Base-by-base conservation (phyloP, 2,888 invertebrate genomes). In the Drosophila anomelani region DNA sequence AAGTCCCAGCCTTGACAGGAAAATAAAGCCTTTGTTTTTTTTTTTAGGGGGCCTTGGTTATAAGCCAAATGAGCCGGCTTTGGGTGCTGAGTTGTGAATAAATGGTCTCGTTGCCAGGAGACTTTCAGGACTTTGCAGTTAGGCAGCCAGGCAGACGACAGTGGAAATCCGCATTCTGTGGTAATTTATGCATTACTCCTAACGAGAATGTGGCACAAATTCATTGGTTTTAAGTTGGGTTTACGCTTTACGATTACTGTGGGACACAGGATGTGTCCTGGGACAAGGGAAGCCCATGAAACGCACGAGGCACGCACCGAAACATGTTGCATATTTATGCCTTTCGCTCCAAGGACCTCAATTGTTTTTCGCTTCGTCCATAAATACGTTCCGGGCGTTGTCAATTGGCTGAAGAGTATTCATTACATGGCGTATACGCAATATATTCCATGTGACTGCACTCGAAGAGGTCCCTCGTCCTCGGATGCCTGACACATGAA, bases 361-460 rank as follows among this genome's bases (percentile, higher is more conserved):
- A 85, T 81, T 81, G 81, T 85, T 81, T 85, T 76, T 74, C 51
- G 68, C 49, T 76, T 76, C 51, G 51, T 60, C 67, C 82, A 80
- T 82, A 84, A 86, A 81, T 84, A 81, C 82, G 77, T 81, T 36
- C 36, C 51, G 15, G 34, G 75, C 71, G 75, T 56, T 57, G 79
- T 67, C 78, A 56, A 84, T 84, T 80, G 76, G 73, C 68, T 68
- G 63, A 61, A 26, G 59, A 71, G 67, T 78, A 76, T 85, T 84
- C 87, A 86, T 81, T 84, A 82, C 87, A 76, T 59, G 78, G 79
- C 84, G 85, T 84, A 84, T 86, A 75, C 84, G 85, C 74, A 81
- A 86, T 84, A 77, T 84, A 75, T 56, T 62, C 62, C 75, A 68
- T 43, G 51, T 23, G 78, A 64, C 53, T 71, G 54, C 43, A 41